A percentile compares a stretch with the other conserved stretches of the same genome.
Evolutionary conservation across 2,797 vertebrate species (phyloP).

Genomic region (Distichodus sexfasciatus): DNA sequence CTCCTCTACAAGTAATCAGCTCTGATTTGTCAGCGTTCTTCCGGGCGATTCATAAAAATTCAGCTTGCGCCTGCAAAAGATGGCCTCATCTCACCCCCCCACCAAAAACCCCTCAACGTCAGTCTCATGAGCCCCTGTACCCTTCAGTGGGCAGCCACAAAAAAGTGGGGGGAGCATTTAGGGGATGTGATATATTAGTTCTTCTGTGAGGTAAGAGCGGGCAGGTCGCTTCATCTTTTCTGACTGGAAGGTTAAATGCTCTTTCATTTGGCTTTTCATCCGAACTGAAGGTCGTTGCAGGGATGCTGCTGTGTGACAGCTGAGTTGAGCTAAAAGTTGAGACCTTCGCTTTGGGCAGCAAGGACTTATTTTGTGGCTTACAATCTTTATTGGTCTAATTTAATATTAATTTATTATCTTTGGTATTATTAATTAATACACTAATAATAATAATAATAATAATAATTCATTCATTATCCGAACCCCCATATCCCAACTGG

Average conservation of each 20-base stretch:
- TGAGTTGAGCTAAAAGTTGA: background rate
- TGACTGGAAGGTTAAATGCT: background rate
- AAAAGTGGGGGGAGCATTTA: conserved; percentile 31
- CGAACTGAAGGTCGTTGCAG: background rate
- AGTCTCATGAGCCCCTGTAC: conserved; percentile 42
- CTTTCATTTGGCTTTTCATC: background rate
- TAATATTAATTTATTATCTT: no score
- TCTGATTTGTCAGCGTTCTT: conserved; percentile 82
- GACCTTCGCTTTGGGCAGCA: background rate
- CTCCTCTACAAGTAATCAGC: conserved; percentile 75
- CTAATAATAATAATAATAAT: no score
- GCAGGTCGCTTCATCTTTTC: conserved; percentile 18
- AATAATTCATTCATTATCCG: no score
- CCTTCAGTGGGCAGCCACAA: conserved; percentile 44
- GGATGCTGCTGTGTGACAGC: background rate
- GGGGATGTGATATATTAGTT: conserved; percentile 35
- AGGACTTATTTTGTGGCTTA: background rate
- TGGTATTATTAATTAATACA: no score
- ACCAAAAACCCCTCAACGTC: conserved; percentile 43
- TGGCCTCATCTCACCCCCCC: conserved; percentile 48
- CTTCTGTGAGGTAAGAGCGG: conserved; percentile 28
- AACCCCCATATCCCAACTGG: no score
- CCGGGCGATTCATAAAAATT: conserved; percentile 78
- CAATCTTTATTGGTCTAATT: no score
- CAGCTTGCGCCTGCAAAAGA: conserved; percentile 74